These are phyloP conservation scores for Drosophila dives DNA, from an alignment of 2,888 invertebrate species.

Conservation along the genomic window DNA sequence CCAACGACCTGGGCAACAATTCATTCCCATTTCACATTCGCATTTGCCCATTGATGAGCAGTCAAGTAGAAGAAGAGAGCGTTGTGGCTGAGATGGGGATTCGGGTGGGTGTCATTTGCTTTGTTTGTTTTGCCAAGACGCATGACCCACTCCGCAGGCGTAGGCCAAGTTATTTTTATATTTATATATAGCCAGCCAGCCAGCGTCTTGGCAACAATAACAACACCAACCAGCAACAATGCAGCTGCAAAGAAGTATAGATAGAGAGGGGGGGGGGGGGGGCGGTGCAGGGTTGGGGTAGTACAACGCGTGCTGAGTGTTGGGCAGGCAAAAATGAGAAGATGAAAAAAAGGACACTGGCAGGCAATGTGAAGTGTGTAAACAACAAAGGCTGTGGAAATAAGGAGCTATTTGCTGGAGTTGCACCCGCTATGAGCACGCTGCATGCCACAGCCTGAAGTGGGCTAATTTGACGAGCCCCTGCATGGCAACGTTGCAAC, in stretches of 20 bases:
- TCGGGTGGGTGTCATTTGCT: constrained; percentile 67
- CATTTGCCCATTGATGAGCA: constrained; percentile 59
- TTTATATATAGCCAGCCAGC: constrained; percentile 19
- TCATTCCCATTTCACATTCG: constrained; percentile 40
- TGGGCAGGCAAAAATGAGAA: constrained; percentile 22
- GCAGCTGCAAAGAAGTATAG: constrained; percentile 27
- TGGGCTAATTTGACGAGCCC: constrained; percentile 82
- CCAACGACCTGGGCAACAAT: constrained; percentile 14
- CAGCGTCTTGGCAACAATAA: constrained; percentile 60
- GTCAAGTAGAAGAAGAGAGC: constrained; percentile 70
- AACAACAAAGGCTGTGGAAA: constrained; percentile 60
- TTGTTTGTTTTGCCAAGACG: constrained; percentile 65
- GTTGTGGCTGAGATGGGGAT: constrained; percentile 23
- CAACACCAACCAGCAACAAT: constrained; percentile 37
- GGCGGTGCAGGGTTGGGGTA: background rate
- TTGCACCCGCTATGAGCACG: constrained; percentile 70
- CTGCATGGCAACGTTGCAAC: constrained; percentile 55
- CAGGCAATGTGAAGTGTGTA: constrained; percentile 52
- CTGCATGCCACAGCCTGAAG: constrained; percentile 77
- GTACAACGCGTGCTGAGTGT: constrained; percentile 19
- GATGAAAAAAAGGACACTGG: constrained; percentile 39
- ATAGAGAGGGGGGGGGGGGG: background rate
- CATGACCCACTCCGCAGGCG: constrained; percentile 21
- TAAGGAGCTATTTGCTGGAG: constrained; percentile 22
- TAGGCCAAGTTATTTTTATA: constrained; percentile 39